These are phyloP conservation scores for Tetanocera ferruginea DNA, from an alignment of 2,888 invertebrate genomes.

Conservation along the genomic window DNA sequence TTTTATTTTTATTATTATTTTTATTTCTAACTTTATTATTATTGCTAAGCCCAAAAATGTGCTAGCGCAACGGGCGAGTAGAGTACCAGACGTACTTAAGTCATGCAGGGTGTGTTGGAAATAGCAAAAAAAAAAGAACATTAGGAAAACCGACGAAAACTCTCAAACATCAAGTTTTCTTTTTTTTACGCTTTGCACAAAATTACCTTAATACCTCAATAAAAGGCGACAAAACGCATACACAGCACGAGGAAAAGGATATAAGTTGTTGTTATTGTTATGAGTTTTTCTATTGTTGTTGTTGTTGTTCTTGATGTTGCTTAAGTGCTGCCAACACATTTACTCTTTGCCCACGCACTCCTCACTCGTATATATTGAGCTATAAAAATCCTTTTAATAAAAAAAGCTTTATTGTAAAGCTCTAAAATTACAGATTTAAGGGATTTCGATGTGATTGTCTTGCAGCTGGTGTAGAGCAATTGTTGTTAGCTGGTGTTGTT, in stretches of 20 bases:
- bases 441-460: conserved; percentile 17
- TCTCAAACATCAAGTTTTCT: not conserved
- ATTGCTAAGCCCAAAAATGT: not conserved
- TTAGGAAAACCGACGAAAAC: not conserved
- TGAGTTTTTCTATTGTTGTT: not conserved
- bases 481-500: not conserved
- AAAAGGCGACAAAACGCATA: conserved; percentile 4
- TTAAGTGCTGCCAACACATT: not conserved
- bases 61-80: not conserved
- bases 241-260: not conserved
- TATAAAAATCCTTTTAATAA: conserved; percentile 21
- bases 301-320: not conserved
- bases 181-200: not conserved
- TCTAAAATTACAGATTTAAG: conserved; percentile 26
- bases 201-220: conserved; percentile 12
- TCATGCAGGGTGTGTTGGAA: no score
- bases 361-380: conserved; percentile 5
- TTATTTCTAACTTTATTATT: conserved; percentile 18
- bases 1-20: conserved; percentile 27
- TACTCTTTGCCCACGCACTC: not conserved
- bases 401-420: conserved; percentile 17
- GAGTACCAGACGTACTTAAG: not conserved
- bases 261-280: not conserved
- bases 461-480: not conserved
- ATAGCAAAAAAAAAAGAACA: not conserved